Evolutionary conservation across 2,888 invertebrate genomes (phyloP).

Genomic region (Phengaris arion): DNA sequence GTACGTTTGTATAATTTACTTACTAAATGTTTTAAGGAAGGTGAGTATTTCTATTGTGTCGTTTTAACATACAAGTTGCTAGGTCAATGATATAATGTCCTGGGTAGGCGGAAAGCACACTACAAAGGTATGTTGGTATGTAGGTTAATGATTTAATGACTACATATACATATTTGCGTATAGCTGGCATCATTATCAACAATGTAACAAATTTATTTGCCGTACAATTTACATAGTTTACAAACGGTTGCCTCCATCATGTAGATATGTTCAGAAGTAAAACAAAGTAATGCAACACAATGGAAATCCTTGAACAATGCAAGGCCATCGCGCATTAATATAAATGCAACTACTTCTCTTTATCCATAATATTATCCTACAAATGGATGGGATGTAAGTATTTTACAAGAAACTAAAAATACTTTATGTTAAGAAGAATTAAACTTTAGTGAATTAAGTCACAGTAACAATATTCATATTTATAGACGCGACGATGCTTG

Average conservation of each 20-base stretch:
- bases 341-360: background rate
- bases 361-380: background rate
- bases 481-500: no score
- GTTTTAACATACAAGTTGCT: no score
- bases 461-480: no score
- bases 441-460: no score
- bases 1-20: background rate
- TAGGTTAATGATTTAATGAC: background rate
- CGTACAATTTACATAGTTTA: background rate
- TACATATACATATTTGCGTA: background rate
- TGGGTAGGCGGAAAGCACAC: background rate
- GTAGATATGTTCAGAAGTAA: conserved; percentile 6
- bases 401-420: background rate
- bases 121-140: background rate
- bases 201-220: background rate
- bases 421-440: no score
- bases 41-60: no score
- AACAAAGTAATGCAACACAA: conserved; percentile 11
- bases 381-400: background rate
- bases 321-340: conserved; percentile 20
- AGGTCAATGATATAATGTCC: no score
- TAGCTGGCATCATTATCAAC: background rate
- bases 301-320: conserved; percentile 25
- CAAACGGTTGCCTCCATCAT: background rate
- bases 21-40: background rate